phyloP scores from a whole-genome alignment of 2,888 invertebrate genomes.

The Acleris holmiana region DNA sequence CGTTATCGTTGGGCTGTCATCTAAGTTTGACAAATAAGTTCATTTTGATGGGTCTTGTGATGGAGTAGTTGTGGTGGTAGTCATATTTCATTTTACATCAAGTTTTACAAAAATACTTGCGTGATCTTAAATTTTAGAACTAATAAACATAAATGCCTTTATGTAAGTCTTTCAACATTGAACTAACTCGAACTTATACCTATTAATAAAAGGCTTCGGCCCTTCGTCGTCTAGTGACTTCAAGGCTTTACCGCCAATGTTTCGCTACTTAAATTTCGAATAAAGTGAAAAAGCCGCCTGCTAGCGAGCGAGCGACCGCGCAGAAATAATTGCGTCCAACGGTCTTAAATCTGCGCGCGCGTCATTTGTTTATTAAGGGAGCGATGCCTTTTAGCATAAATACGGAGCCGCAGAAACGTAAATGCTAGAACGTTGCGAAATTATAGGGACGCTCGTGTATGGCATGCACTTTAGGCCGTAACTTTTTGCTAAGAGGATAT shows the following conservation, averaged over 20 bases:
- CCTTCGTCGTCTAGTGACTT: constrained; percentile 37
- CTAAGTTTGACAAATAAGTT: constrained; percentile 83
- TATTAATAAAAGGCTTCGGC: constrained; percentile 6
- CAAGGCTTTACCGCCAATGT: constrained; percentile 45
- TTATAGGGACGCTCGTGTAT: constrained; percentile 3
- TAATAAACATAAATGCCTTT: no score
- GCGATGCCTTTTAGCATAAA: constrained; percentile 74
- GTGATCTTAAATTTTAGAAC: background rate
- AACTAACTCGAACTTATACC: background rate
- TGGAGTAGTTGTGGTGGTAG: constrained; percentile 56
- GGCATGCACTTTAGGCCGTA: background rate
- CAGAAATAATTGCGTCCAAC: constrained; percentile 76
- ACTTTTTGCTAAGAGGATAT: background rate
- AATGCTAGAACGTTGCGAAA: constrained; percentile 7
- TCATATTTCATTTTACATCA: constrained; percentile 67
- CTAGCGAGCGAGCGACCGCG: constrained; percentile 60
- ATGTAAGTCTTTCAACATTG: no score
- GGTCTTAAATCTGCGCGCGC: constrained; percentile 69
- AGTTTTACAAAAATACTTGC: constrained; percentile 48
- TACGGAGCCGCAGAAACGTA: constrained; percentile 16
- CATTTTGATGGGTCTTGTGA: constrained; percentile 77
- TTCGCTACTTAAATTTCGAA: constrained; percentile 62
- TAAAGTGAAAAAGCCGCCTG: constrained; percentile 67
- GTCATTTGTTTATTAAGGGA: constrained; percentile 79
- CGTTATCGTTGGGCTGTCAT: constrained; percentile 73